Percentiles rank a stretch among this genome's conserved stretches.
phyloP scores from a whole-genome alignment of 2,797 vertebrate genomes.

The Staurois parvus region DNA sequence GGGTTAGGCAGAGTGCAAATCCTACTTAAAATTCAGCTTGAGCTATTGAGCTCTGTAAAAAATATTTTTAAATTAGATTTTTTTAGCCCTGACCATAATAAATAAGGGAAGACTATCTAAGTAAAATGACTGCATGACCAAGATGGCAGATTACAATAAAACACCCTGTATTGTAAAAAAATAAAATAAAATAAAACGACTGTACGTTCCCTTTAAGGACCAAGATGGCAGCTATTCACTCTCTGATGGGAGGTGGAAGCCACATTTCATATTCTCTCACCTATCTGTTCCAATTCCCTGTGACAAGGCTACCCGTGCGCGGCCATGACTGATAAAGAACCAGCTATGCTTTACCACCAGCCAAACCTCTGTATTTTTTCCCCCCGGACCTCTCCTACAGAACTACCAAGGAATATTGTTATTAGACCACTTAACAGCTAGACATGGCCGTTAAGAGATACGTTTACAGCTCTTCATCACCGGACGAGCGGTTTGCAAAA shows the following conservation, averaged over 20 bases:
- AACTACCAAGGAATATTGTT: conserved; percentile 30
- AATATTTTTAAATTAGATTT: too few relatives aligned
- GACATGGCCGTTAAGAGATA: conserved; percentile 23
- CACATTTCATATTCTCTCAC: neutral
- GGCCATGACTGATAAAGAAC: neutral
- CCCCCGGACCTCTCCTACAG: neutral
- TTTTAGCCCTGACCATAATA: too few relatives aligned
- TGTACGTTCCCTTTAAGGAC: neutral
- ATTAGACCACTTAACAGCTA: conserved; percentile 8
- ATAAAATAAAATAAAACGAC: neutral
- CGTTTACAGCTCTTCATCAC: conserved; percentile 50
- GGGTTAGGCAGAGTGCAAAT: too few relatives aligned
- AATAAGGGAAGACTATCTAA: too few relatives aligned
- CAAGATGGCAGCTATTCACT: neutral
- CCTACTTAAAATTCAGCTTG: too few relatives aligned
- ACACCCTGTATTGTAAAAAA: too few relatives aligned
- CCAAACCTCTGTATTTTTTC: neutral
- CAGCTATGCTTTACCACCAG: neutral
- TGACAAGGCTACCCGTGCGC: neutral
- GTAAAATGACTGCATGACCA: too few relatives aligned
- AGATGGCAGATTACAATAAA: too few relatives aligned
- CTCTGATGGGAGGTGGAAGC: neutral
- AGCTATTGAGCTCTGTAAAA: too few relatives aligned
- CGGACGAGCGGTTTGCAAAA: conserved; percentile 26
- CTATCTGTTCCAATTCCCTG: neutral